phyloP scores from a whole-genome alignment of 2,797 vertebrate genomes.

The Cryptoblepharus egeriae region DNA sequence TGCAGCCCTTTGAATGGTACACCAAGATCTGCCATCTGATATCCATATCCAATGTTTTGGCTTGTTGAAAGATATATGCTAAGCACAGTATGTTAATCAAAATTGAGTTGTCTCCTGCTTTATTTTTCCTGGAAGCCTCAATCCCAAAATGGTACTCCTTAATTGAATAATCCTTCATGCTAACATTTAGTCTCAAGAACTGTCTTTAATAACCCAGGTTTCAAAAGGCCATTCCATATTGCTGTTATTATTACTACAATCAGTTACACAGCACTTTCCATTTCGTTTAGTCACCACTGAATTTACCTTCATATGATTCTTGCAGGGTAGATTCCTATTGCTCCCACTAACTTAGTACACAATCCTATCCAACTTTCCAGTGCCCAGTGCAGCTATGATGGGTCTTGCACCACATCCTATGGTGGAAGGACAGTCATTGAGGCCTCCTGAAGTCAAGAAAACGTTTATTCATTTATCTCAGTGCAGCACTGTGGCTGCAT shows the following conservation, averaged over 20 bases:
- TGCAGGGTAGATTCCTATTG: neutral
- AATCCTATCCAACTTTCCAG: no score
- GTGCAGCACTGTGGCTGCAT: no score
- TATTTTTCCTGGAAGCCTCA: neutral
- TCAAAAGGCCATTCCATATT: neutral
- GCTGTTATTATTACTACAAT: neutral
- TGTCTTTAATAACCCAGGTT: neutral
- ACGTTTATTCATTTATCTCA: no score
- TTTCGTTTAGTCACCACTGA: no score
- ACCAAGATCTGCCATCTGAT: neutral
- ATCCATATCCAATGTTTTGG: no score
- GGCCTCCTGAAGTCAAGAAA: no score
- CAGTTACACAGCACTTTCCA: neutral
- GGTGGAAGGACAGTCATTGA: no score
- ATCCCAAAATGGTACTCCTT: neutral
- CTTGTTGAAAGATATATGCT: neutral
- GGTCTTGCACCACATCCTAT: no score
- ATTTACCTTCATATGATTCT: neutral
- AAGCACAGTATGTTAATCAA: neutral
- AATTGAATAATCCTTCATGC: neutral
- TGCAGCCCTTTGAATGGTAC: neutral
- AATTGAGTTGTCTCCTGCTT: neutral
- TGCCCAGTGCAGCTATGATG: no score
- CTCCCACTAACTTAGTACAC: neutral
- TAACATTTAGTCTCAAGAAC: neutral